phyloP scores from a whole-genome alignment of 2,797 vertebrate species.

The Chromis chromis region DNA sequence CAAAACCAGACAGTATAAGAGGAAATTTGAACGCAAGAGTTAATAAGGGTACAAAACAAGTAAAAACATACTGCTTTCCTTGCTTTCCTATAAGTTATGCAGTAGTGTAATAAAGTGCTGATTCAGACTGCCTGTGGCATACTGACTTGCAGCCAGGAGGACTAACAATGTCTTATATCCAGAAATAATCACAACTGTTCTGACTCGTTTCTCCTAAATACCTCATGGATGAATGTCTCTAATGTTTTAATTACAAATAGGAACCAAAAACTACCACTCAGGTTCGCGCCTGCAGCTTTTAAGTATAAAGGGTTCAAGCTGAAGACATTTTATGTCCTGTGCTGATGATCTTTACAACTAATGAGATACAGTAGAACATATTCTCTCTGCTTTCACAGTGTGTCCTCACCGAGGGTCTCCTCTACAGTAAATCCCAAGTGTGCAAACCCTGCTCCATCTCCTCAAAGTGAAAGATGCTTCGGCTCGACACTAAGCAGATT shows the following conservation, averaged over 20 bases:
- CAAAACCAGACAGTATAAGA: not conserved
- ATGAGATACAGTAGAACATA: conserved; percentile 14
- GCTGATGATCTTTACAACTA: conserved; percentile 1
- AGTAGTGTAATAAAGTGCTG: conserved; percentile 5
- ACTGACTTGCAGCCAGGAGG: conserved; percentile 5
- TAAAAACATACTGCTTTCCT: too few relatives aligned
- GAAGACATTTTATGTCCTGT: conserved; percentile 24
- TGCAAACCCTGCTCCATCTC: not conserved
- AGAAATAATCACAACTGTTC: conserved; percentile 63
- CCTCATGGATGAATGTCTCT: conserved; percentile 60
- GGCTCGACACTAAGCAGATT: conserved; percentile 28
- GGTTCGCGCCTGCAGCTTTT: conserved; percentile 16
- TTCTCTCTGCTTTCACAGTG: not conserved
- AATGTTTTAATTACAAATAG: conserved; percentile 65
- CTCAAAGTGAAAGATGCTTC: conserved; percentile 14
- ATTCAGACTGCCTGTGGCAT: conserved; percentile 6
- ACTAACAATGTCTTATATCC: conserved; percentile 33
- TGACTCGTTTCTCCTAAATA: conserved; percentile 64
- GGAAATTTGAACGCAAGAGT: not conserved
- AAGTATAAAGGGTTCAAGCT: conserved; percentile 6
- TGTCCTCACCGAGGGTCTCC: conserved; percentile 9
- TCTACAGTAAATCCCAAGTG: conserved; percentile 13
- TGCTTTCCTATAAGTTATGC: not conserved
- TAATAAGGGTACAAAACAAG: not conserved
- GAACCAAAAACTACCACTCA: conserved; percentile 41